Percentiles rank a stretch among this genome's conserved stretches.
These are phyloP conservation scores for Rousettus madagascariensis DNA, from an alignment of 2,797 vertebrate genomes.

Conservation along the genomic window DNA sequence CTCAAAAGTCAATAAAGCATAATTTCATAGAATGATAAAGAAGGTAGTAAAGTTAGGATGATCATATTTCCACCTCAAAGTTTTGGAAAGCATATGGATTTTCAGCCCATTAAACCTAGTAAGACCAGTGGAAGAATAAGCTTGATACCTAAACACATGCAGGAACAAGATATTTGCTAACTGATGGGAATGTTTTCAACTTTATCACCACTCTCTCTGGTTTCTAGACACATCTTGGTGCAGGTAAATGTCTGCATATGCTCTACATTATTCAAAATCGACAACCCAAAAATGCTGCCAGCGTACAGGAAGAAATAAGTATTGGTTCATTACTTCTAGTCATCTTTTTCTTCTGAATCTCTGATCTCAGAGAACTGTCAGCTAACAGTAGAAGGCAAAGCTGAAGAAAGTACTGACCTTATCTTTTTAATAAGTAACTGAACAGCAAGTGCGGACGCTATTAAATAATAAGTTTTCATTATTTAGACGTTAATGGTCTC, in stretches of 20 bases:
- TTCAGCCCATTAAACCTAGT: slow-evolving; percentile 56
- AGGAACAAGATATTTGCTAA: slow-evolving; percentile 25
- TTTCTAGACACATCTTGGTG: slow-evolving; percentile 58
- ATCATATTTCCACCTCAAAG: slow-evolving; percentile 60
- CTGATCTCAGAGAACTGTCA: neutral
- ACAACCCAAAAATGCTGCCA: slow-evolving; percentile 14
- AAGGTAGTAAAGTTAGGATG: slow-evolving; percentile 29
- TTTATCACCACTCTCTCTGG: slow-evolving; percentile 8
- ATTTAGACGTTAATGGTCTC: neutral
- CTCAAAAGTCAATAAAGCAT: slow-evolving; percentile 1
- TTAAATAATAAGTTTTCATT: neutral
- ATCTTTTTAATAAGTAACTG: neutral
- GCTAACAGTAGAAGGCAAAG: neutral
- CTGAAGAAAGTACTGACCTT: neutral
- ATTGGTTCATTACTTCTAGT: neutral
- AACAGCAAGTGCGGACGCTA: slow-evolving; percentile 17
- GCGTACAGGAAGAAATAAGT: slow-evolving; percentile 1
- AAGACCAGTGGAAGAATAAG: slow-evolving; percentile 36
- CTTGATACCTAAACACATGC: neutral
- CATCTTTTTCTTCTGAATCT: neutral
- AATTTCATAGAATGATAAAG: slow-evolving; percentile 41
- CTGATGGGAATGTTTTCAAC: slow-evolving; percentile 6
- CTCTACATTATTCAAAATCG: neutral
- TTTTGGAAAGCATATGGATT: slow-evolving; percentile 45
- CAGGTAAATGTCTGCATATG: neutral